Evolutionary conservation across 2,113 vertebrate species (phyloP).

Genomic region (Pagrus major): DNA sequence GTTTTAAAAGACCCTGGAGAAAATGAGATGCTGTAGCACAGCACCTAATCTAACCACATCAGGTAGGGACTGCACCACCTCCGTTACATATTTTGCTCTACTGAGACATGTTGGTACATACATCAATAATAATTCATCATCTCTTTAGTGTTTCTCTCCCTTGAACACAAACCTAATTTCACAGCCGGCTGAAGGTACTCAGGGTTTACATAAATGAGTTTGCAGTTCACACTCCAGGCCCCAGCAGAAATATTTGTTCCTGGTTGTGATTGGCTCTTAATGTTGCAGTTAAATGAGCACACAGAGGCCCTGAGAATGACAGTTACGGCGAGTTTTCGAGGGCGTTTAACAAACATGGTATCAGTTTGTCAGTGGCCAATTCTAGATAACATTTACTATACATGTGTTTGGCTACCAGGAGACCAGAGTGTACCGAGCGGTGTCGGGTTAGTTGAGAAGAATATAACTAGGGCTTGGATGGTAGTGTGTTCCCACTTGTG

Average conservation of each 20-base stretch:
- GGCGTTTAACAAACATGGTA: constrained; percentile 22
- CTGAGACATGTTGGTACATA: neutral
- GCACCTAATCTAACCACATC: neutral
- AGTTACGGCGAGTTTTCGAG: neutral
- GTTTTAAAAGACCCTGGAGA: neutral
- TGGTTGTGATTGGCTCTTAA: neutral
- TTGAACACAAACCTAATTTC: constrained; percentile 45
- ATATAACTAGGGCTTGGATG: neutral
- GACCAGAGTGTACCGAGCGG: neutral
- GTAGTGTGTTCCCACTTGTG: constrained; percentile 22
- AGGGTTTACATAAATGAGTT: constrained; percentile 14
- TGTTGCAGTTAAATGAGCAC: neutral
- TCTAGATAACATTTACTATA: neutral
- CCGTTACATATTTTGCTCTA: neutral
- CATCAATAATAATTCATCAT: constrained; percentile 19
- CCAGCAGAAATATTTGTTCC: neutral
- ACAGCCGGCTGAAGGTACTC: constrained; percentile 8
- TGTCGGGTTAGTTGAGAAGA: neutral
- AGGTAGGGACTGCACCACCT: neutral
- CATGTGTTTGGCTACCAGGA: neutral
- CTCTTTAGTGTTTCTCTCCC: constrained; percentile 8
- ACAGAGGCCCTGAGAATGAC: neutral
- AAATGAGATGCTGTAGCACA: neutral
- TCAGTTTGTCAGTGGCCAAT: neutral
- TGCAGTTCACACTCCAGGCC: constrained; percentile 3